phyloP scores from a whole-genome alignment of 2,797 vertebrate genomes.

The Pteropus rufus region DNA sequence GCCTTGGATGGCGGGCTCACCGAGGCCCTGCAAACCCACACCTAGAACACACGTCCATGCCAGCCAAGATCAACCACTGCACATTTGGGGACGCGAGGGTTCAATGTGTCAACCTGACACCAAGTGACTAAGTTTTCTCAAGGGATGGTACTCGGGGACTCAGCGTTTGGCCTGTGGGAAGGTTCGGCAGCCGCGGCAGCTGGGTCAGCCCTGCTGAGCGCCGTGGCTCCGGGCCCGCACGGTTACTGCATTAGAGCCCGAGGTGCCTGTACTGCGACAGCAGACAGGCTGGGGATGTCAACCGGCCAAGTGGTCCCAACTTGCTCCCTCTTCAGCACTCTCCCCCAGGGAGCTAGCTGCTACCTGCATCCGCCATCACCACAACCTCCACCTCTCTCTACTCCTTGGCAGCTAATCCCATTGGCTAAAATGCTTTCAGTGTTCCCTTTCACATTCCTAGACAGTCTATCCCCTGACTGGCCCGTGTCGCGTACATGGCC shows the following conservation, averaged over 20 bases:
- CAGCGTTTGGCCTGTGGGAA: background rate
- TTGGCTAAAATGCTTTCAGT: background rate
- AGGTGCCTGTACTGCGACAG: background rate
- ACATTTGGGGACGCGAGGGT: background rate
- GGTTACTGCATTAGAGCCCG: background rate
- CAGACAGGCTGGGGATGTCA: background rate
- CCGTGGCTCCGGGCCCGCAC: accelerated
- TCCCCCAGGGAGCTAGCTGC: background rate
- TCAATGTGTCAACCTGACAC: background rate
- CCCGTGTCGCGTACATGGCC: background rate
- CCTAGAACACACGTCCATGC: background rate
- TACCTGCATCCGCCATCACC: background rate
- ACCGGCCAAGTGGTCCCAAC: background rate
- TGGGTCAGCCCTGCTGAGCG: background rate
- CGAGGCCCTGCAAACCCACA: background rate
- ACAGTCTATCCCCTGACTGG: background rate
- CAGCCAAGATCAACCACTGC: background rate
- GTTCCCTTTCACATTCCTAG: background rate
- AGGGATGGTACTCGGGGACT: background rate
- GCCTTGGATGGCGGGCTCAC: background rate
- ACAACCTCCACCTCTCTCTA: background rate
- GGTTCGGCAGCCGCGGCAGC: background rate
- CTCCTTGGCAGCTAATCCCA: background rate
- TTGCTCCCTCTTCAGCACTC: background rate
- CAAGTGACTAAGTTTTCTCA: background rate